phyloP scores from a whole-genome alignment of 2,113 vertebrate species.

The Hippolais icterina region DNA sequence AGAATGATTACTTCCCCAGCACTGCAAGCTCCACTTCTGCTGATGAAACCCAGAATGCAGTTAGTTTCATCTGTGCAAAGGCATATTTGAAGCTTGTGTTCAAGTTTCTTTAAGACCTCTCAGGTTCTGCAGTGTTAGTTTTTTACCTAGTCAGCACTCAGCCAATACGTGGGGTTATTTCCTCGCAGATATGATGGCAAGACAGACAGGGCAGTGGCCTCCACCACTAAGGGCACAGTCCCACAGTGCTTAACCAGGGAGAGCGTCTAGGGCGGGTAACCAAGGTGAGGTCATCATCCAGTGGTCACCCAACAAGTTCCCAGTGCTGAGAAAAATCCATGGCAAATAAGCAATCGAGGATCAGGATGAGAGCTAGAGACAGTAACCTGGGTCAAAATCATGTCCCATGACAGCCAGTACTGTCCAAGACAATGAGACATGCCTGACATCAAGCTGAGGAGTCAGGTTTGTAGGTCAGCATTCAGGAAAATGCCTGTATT shows the following conservation, averaged over 20 bases:
- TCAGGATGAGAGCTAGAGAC: neutral
- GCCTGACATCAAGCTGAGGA: neutral
- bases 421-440: neutral
- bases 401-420: rapidly evolving
- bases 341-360: neutral
- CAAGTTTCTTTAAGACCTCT: neutral
- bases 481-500: neutral
- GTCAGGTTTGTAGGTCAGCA: neutral
- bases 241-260: neutral
- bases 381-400: rapidly evolving
- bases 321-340: neutral
- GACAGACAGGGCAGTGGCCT: neutral
- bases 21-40: neutral
- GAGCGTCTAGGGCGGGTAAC: rapidly evolving
- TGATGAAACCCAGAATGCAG: neutral
- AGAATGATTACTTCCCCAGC: neutral
- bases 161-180: rapidly evolving
- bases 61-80: neutral
- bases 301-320: neutral
- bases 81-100: neutral
- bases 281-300: neutral
- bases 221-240: neutral
- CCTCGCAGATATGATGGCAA: neutral
- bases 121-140: neutral
- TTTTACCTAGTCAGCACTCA: neutral